phyloP scores from a whole-genome alignment of 2,113 vertebrate genomes.

The Strix uralensis region DNA sequence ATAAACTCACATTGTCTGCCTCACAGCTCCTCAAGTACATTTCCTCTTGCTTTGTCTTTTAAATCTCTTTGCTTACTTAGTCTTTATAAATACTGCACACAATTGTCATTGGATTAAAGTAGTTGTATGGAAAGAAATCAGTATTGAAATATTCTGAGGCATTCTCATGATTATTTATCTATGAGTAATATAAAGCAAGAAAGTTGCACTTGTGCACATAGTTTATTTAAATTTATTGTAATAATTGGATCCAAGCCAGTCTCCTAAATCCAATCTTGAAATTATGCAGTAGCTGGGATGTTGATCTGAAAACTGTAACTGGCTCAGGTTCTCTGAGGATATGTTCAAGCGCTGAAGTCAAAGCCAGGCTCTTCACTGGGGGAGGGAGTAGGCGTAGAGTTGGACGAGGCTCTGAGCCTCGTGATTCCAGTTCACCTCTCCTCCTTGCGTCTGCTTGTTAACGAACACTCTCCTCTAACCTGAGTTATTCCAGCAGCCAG shows the following conservation, averaged over 20 bases:
- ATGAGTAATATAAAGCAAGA: neutral
- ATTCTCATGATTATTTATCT: neutral
- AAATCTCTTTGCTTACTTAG: neutral
- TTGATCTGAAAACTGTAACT: neutral
- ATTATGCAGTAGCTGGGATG: neutral
- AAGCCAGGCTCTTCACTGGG: neutral
- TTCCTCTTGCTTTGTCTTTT: neutral
- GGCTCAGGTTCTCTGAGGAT: neutral
- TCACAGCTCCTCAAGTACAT: neutral
- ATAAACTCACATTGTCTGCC: neutral
- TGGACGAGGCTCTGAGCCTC: neutral
- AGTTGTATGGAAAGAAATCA: neutral
- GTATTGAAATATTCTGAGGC: neutral
- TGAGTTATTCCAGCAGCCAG: neutral
- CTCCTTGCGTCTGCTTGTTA: neutral
- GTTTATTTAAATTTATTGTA: neutral
- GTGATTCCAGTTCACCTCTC: neutral
- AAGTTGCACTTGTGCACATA: neutral
- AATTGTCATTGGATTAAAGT: neutral
- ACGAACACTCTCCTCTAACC: neutral
- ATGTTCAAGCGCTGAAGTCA: neutral
- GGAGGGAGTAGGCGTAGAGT: too few species aligned
- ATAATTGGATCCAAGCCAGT: neutral
- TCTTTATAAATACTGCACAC: neutral
- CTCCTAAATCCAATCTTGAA: neutral